Base-by-base conservation (phyloP, 2,797 vertebrate genomes). In the Potorous gilbertii region DNA sequence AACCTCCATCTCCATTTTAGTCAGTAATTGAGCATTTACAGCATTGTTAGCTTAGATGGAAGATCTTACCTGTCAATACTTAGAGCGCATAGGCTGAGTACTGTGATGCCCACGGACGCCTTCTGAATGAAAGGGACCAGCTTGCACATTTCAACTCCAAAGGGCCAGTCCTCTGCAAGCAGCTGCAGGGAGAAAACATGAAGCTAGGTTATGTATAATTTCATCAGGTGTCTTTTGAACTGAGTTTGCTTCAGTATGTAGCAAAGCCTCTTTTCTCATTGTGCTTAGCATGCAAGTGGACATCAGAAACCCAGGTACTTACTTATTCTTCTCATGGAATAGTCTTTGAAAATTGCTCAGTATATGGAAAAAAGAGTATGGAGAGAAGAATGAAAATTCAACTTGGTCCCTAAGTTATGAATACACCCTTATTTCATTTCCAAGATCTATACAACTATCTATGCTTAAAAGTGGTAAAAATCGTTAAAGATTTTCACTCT, bases 111-210 rank as follows among this genome's bases (percentile, higher is more conserved):
- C 96, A 99, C 99, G 0, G 99, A 99, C 9, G 99, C 99, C 97
- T 99, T 99, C 98, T 99, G 99, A 96, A 99, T 98, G 98, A 99
- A 99, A 90, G 99, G 99, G 55, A 99, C 99, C 40, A 99, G 98
- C 98, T 99, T 99, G 98, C 99, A 99, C 98, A 99, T 97, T 96
- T 98, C 98, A 0, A 98, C 98, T 95, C 99, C 99, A 4, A 99
- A 99, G 0, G 99, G 99, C 99, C 99, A 99, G 97, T 99, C 99
- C 95, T 99, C 98, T 46, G 99, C 99, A 34, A 99, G 98, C 0
- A 99, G 98, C 99, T 99, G 98, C 94, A 91, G 96, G 97, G 94
- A 96, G 90, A 96, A 98, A 97, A 97, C 2, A 91, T 0, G 50
- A 93, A 91, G 34, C 28, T 90, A 13, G 81, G 52, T 97, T 93